Conservation (phyloP, 2,888 invertebrate genomes). For the Acanthosepion esculentum region DNA sequence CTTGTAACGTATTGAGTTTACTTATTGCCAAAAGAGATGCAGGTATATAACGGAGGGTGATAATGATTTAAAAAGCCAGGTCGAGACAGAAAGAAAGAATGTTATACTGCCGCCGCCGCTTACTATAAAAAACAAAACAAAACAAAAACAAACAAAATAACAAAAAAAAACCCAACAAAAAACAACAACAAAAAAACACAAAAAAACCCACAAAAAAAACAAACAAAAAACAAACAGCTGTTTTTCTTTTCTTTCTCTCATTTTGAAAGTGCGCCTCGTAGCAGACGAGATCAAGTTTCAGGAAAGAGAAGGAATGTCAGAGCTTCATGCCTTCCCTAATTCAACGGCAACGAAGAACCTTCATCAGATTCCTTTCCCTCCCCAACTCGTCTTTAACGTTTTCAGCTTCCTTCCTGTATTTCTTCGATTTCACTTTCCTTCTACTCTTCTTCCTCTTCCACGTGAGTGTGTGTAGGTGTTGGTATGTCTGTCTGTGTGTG, state of each 20-base stretch:
- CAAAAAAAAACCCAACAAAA: no score
- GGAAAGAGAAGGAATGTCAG: neutral
- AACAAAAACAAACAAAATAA: no score
- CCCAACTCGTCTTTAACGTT: neutral
- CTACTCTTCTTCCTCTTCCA: neutral
- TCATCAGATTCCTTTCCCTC: neutral
- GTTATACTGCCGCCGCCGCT: neutral
- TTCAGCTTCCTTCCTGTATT: neutral
- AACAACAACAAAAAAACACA: no score
- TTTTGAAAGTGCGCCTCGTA: neutral
- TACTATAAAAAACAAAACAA: no score
- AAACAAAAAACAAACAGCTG: neutral
- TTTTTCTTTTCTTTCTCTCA: neutral
- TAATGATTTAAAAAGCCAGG: no score
- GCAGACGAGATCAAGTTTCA: neutral
- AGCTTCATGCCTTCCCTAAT: neutral
- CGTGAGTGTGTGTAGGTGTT: neutral
- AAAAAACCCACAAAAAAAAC: no score
- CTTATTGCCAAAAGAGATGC: no score
- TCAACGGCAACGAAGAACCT: neutral
- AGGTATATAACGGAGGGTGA: no score
- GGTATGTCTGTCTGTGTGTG: neutral
- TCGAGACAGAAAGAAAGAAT: neutral
- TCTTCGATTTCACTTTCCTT: neutral
- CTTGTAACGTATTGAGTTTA: no score